phyloP scores from a whole-genome alignment of 1,140 invertebrate genomes.

The Meteorus sp. region DNA sequence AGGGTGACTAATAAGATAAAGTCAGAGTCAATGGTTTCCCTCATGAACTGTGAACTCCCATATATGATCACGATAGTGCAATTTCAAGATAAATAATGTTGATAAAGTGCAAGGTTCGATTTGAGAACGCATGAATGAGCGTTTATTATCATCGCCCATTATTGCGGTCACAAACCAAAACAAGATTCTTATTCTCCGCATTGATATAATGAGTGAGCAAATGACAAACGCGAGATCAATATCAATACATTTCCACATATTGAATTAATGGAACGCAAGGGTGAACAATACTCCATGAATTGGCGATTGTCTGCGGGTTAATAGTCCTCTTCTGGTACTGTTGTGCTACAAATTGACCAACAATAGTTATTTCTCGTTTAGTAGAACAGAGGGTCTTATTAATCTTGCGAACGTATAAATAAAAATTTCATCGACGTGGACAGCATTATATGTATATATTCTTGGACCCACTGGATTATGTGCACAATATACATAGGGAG shows the following conservation, averaged over 20 bases:
- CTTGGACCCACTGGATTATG: not conserved
- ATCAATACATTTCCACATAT: too few species aligned
- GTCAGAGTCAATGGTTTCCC: not conserved
- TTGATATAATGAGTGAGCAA: too few species aligned
- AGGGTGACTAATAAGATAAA: not conserved
- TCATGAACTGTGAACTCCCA: not conserved
- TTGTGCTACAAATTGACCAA: conserved; percentile 39
- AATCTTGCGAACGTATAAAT: not conserved
- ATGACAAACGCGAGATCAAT: too few species aligned
- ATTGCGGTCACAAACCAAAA: conserved; percentile 58
- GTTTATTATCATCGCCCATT: conserved; percentile 42
- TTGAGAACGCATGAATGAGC: conserved; percentile 52
- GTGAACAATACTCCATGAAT: conserved; percentile 6
- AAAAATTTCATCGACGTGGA: not conserved
- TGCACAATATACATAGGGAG: not conserved
- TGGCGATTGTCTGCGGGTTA: conserved; percentile 6
- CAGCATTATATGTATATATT: not conserved
- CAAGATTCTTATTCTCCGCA: too few species aligned
- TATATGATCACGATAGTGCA: not conserved
- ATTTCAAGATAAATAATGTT: not conserved
- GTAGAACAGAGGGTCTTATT: not conserved
- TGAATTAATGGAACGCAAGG: not conserved
- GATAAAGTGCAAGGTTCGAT: conserved; percentile 41
- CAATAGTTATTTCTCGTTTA: conserved; percentile 30
- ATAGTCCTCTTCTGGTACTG: conserved; percentile 33